These are phyloP conservation scores for Micropoecilia bifurca DNA, from an alignment of 2,797 vertebrate genomes.

Conservation along the genomic window DNA sequence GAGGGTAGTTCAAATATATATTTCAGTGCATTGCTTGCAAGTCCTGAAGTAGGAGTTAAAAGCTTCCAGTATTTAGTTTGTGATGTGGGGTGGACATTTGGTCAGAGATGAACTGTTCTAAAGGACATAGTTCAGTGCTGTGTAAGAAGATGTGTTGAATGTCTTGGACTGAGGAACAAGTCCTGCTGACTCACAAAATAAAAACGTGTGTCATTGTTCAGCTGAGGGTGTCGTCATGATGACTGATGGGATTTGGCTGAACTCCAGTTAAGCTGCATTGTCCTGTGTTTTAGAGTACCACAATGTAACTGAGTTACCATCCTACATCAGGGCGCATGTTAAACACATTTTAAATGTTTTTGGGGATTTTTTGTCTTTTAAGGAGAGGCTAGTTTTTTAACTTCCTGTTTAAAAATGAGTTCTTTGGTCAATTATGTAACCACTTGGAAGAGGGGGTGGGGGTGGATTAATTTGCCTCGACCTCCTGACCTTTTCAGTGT, in stretches of 20 bases:
- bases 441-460: background rate
- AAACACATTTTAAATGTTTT: slow-evolving; percentile 2
- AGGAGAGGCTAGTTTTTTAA: background rate
- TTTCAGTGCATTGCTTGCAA: slow-evolving; percentile 23
- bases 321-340: background rate
- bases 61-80: slow-evolving; percentile 35
- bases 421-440: background rate
- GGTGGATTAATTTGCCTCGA: background rate
- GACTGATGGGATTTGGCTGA: slow-evolving; percentile 56
- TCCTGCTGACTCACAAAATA: slow-evolving; percentile 22
- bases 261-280: slow-evolving; percentile 57
- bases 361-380: background rate
- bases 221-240: slow-evolving; percentile 47
- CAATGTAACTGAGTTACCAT: slow-evolving; percentile 14
- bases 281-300: slow-evolving; percentile 42
- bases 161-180: slow-evolving; percentile 22
- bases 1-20: slow-evolving; percentile 49
- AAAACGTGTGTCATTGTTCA: slow-evolving; percentile 21
- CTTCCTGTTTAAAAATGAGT: background rate
- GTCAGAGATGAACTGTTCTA: slow-evolving; percentile 12
- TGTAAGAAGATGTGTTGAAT: background rate
- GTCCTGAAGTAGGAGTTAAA: slow-evolving; percentile 20
- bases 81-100: slow-evolving; percentile 32
- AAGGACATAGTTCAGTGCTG: slow-evolving; percentile 3
- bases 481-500: slow-evolving; percentile 2